Percentiles rank a stretch among this genome's conserved stretches.
Evolutionary conservation across 2,888 invertebrate species (phyloP).

Genomic region (Acanthopleura granulata): DNA sequence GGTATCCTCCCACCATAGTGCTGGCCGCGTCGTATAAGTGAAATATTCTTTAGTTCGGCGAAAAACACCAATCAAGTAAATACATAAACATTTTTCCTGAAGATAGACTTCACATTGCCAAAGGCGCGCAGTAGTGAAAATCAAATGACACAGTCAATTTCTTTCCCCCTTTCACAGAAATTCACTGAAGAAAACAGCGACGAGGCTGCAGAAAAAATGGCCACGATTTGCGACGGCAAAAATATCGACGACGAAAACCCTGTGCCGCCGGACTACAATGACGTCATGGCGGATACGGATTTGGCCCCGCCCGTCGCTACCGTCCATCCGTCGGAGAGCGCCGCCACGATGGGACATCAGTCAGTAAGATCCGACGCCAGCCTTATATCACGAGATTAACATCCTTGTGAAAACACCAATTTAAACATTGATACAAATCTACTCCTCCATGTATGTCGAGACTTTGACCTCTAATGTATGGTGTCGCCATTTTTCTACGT

Average conservation of each 20-base stretch:
- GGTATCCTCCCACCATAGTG: no score
- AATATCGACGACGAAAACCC: background rate
- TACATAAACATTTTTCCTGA: no score
- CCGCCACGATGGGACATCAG: slow-evolving; percentile 5
- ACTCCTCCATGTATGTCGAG: no score
- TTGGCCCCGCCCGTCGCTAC: background rate
- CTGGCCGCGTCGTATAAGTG: no score
- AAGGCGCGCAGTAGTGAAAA: no score
- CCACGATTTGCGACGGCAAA: background rate
- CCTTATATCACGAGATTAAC: background rate
- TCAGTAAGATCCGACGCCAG: slow-evolving; percentile 2
- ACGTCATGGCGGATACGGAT: background rate
- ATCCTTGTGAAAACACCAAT: background rate
- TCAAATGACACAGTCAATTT: no score
- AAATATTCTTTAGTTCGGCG: no score
- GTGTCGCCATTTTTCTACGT: no score
- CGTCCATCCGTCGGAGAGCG: background rate
- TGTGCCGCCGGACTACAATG: background rate
- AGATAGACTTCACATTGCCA: no score
- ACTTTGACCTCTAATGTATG: no score
- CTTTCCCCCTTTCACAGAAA: background rate
- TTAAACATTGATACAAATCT: no score
- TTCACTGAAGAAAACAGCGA: background rate
- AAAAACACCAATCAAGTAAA: no score
- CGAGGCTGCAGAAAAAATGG: slow-evolving; percentile 1